Evolutionary conservation across 1,140 invertebrate species (phyloP).

Genomic region (Centruroides sculpturatus): DNA sequence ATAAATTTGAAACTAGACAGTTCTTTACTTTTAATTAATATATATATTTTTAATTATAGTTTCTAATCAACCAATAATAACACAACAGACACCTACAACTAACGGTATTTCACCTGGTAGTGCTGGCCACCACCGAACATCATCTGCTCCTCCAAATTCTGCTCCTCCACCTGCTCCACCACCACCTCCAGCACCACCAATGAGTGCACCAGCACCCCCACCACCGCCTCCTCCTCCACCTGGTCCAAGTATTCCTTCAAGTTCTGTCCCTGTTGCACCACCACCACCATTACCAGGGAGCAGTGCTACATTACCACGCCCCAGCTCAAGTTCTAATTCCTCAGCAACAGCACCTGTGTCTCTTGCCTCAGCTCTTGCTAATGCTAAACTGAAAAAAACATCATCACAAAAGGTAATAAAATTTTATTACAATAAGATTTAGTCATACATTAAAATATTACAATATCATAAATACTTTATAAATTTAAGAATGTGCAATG

Average conservation of each 20-base stretch:
- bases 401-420: constrained; percentile 1
- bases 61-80: too few relatives aligned
- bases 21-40: too few relatives aligned
- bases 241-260: constrained; percentile 6
- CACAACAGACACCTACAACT: too few relatives aligned
- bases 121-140: not conserved
- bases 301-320: not conserved
- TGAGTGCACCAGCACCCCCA: constrained; percentile 28
- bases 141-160: not conserved
- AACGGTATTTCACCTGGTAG: too few relatives aligned
- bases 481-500: too few relatives aligned
- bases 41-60: too few relatives aligned
- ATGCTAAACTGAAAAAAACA: constrained; percentile 63
- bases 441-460: too few relatives aligned
- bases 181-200: constrained; percentile 19
- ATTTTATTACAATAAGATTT: too few relatives aligned
- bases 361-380: constrained; percentile 71
- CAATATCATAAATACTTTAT: too few relatives aligned
- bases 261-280: constrained; percentile 1
- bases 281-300: constrained; percentile 6
- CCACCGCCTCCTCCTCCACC: constrained; percentile 29
- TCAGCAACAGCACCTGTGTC: constrained; percentile 34
- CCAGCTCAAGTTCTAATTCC: not conserved
- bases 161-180: constrained; percentile 22
- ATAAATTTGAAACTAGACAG: too few relatives aligned